phyloP scores from a whole-genome alignment of 2,113 vertebrate species.

The Pongo pygmaeus region DNA sequence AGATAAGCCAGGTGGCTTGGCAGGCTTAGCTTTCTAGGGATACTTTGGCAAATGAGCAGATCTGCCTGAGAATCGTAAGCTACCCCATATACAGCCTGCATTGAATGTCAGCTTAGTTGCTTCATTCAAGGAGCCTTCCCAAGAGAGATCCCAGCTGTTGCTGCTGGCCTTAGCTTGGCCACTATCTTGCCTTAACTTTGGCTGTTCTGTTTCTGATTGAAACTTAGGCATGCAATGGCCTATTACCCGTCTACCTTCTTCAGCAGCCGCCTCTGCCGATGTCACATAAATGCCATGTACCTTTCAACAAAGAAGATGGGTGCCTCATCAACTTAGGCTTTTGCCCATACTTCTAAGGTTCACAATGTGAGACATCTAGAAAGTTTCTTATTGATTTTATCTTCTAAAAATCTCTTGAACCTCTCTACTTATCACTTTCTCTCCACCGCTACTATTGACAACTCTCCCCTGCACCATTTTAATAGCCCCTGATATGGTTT shows the following conservation, averaged over 20 bases:
- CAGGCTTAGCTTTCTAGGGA: background rate
- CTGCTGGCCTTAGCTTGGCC: slow-evolving; percentile 41
- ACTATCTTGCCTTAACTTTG: slow-evolving; percentile 13
- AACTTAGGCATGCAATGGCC: background rate
- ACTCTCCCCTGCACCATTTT: background rate
- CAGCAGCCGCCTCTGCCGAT: slow-evolving; percentile 51
- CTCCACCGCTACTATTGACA: background rate
- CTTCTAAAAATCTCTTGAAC: background rate
- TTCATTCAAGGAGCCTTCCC: slow-evolving; percentile 56
- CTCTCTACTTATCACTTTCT: background rate
- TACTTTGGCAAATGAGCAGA: slow-evolving; percentile 7
- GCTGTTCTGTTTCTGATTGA: slow-evolving; percentile 57
- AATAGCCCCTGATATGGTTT: background rate
- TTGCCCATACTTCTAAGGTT: background rate
- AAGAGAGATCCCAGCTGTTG: slow-evolving; percentile 66
- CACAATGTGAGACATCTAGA: background rate
- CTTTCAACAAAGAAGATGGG: background rate
- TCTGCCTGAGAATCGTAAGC: slow-evolving; percentile 51
- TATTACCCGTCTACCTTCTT: slow-evolving; percentile 45
- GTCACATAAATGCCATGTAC: slow-evolving; percentile 55
- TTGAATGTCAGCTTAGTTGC: slow-evolving; percentile 47
- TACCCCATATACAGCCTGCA: slow-evolving; percentile 55
- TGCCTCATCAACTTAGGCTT: background rate
- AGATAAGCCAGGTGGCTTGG: slow-evolving; percentile 52
- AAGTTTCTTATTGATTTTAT: background rate